These are phyloP conservation scores for Paratrypauchen microcephalus DNA, from an alignment of 2,797 vertebrate species.

Conservation along the genomic window DNA sequence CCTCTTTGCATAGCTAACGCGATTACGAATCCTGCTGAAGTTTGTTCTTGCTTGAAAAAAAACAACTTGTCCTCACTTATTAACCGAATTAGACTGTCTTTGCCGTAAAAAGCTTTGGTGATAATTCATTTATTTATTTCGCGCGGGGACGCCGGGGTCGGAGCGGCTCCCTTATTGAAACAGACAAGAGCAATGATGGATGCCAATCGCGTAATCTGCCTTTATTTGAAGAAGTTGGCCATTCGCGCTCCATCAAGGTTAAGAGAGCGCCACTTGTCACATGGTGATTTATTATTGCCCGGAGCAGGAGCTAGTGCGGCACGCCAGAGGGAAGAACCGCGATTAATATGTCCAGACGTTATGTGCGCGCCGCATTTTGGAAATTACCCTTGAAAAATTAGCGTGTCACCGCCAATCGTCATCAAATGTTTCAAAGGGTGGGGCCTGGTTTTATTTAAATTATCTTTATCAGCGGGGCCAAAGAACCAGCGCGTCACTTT, in stretches of 20 bases:
- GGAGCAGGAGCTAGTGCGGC: constrained; percentile 54
- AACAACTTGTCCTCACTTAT: neutral
- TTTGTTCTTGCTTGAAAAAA: neutral
- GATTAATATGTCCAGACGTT: constrained; percentile 76
- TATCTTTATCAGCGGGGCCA: constrained; percentile 39
- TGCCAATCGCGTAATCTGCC: constrained; percentile 72
- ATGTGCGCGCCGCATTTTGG: constrained; percentile 69
- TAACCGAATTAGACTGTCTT: constrained; percentile 31
- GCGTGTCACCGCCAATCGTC: constrained; percentile 41
- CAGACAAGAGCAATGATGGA: constrained; percentile 73
- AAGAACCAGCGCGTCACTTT: constrained; percentile 31
- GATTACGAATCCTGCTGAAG: constrained; percentile 2
- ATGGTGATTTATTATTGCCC: constrained; percentile 74
- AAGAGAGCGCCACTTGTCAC: constrained; percentile 73
- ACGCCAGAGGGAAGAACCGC: constrained; percentile 43
- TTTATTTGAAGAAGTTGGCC: constrained; percentile 74
- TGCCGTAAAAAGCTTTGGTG: constrained; percentile 6
- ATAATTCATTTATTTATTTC: constrained; percentile 33
- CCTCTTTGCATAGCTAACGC: constrained; percentile 2
- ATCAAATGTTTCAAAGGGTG: constrained; percentile 17
- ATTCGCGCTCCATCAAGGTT: constrained; percentile 76
- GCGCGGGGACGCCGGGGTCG: constrained; percentile 49
- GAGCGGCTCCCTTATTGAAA: constrained; percentile 62
- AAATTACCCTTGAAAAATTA: constrained; percentile 79
- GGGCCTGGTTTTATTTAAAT: constrained; percentile 1